Conservation (phyloP, 2,888 invertebrate species). For the Alsophila aescularia region DNA sequence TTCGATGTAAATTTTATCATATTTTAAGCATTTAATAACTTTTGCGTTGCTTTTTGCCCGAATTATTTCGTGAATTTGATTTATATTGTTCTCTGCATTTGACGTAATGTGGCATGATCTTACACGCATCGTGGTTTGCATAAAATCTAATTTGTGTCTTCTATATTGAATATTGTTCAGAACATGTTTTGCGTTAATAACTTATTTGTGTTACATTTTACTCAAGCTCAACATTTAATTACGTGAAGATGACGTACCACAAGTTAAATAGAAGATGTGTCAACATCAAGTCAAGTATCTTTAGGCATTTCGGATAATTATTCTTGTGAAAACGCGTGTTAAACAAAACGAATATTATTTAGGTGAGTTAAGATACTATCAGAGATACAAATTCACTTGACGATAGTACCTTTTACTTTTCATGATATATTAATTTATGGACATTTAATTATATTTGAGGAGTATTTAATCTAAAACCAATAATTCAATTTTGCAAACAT, state of each 20-base stretch:
- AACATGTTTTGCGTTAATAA: slow-evolving; percentile 2
- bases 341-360: no score
- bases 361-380: no score
- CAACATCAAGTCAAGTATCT: no score
- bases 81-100: slow-evolving; percentile 2
- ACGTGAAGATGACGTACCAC: background rate
- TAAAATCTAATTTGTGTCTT: background rate
- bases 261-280: background rate
- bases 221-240: background rate
- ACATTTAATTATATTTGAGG: no score
- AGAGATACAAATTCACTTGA: no score
- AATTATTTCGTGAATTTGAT: slow-evolving; percentile 16
- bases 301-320: no score
- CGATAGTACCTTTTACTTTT: no score
- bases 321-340: no score
- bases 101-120: slow-evolving; percentile 1
- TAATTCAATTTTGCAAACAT: no score
- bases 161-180: background rate
- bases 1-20: slow-evolving; percentile 21
- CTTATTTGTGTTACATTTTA: background rate
- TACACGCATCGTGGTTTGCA: slow-evolving; percentile 1
- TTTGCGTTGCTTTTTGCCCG: slow-evolving; percentile 12
- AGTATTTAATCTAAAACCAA: no score
- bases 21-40: slow-evolving; percentile 23
- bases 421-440: no score